Evolutionary conservation across 2,888 invertebrate genomes (phyloP), one percentile per base, ranked within the genome.

Genomic region (Drosophila affinis): DNA sequence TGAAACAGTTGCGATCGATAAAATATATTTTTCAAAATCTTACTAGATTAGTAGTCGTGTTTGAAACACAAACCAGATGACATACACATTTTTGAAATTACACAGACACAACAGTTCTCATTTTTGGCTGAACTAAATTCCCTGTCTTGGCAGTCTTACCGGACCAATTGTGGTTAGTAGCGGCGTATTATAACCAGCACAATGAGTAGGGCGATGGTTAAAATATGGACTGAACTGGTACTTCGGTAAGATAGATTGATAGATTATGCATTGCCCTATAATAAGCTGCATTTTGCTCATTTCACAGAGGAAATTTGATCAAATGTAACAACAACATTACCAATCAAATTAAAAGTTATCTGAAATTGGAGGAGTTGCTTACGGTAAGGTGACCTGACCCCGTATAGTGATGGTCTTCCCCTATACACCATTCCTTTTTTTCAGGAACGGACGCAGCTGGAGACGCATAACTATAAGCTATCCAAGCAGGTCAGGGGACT

Each of bases 321-420:
- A 39, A 39, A n/a, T 39, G n/a, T 14, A 39, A 39, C 39, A 39
- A 39, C 5, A 39, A 7, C 7, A 39, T 39, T 6, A 39, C 14
- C 39, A 39, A 9, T 0, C 44, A n/a, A 4, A 64, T 47, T 34
- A 9, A 5, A 3, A 46, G 21, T 2, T 29, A 77, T 51, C 51
- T 82, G 0, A 71, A 65, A 9, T 10, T 80, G 34, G 82, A 81
- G 39, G 70, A 79, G 18, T 14, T 81, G 34, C 52, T 67, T 21
- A 48, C 53, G 9, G 65, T 68, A 49, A 53, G 32, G 10, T 55
- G 54, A 57, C 55, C 24, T 55, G 54, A 57, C 55, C 24, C 5
- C 24, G 52, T 48, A 6, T 27, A 9, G 12, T 29, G n/a, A 17
- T 17, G 12, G 12, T 12, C 34, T 34, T 2, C 3, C 5, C 34